Base-by-base conservation (phyloP, 2,113 vertebrate genomes). In the Semicossyphus pulcher region DNA sequence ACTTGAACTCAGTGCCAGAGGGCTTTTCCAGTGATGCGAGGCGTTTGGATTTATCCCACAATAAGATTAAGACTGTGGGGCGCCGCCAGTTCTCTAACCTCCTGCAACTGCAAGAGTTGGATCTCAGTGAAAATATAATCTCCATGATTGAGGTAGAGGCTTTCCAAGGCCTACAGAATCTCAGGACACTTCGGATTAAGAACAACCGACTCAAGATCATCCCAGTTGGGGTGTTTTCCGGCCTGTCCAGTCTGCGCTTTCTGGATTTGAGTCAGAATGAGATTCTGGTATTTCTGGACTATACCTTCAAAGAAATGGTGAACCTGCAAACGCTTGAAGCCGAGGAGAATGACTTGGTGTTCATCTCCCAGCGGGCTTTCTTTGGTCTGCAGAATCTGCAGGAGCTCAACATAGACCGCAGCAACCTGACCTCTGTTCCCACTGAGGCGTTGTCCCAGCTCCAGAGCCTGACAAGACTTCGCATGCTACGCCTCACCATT, bases 241-340 rank as follows among this genome's bases (percentile, higher is more conserved):
- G 95, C 2, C 83, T 97, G 14, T 69, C 93, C 0, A 88, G 81
- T 71, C 93, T 97, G 48, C 93, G 88, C 0, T 72, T 92, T 57
- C 89, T 97, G 23, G 96, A 97, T 71, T 78, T 97, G 45, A 95
- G 96, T 53, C 91, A 95, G 67, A 97, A 97, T 69, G 94, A 96
- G 85, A 95, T 97, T 15, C 94, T 97, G 45, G 93, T 97, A 29
- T 95, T 97, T 66, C 86, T 97, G 51, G 96, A 97, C 41, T 93
- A 94, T 45, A 94, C 96, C 9, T 97, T 97, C 78, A 84, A 86
- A 56, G 95, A 95, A 36, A 88, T 96, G 58, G 32, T 58, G 29
- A 94, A 76, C 56, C 89, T 98, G 9, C 89, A 91, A 66, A 91
- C 90, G 20, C 80, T 96, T 28, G 95, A 94, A 31, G 90, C 90